Base-by-base conservation (phyloP, 2,888 invertebrate genomes). In the Acleris cristana region DNA sequence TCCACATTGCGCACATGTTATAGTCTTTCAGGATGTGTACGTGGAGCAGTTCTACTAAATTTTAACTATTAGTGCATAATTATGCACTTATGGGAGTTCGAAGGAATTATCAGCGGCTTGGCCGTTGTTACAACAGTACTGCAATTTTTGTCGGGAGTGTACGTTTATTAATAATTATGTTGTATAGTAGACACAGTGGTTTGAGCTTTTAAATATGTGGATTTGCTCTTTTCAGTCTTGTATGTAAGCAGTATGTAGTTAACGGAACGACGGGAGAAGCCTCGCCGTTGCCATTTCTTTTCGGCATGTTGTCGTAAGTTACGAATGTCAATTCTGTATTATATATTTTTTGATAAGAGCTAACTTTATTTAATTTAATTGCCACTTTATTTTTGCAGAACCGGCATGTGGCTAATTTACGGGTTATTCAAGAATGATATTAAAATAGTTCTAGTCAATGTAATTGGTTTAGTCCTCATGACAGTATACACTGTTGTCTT, bases 91-190 rank as follows among this genome's bases (percentile, higher is more conserved):
- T 65, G 76, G 54, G 78, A 82, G 62, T 69, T 77, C 45, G 85
- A 80, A 70, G 78, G 80, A 73, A 73, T 85, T 58, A 74, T 92
- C 40, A 85, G 89, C 57, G 78, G 76, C 70, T 72, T 87, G 71
- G 97, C 97, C 48, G 96, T 97, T 56, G 87, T 95, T 69, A 95
- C 96, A 71, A 97, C 97, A 18, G 94, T 97, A 74, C 88, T 96
- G 70, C 97, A 97, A 82, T 98, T 97, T 94, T 90, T 98, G 75
- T 96, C 97, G 69, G 98, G 98, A 90, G 94, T 95, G 98, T 98
- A 94, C 95, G 96, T 95, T 70, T 45, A 64, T 52, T 62, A 23
- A 54, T 14, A 58, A 48, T 21, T 21, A 14, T 19, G 8, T 21
- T 18, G 21, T 8, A 18, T 5, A 49, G 14, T 45, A n/a, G 12